Percentiles rank a stretch among this genome's conserved stretches.
Conservation (phyloP, 2,888 invertebrate genomes). For the Seira musarum region DNA sequence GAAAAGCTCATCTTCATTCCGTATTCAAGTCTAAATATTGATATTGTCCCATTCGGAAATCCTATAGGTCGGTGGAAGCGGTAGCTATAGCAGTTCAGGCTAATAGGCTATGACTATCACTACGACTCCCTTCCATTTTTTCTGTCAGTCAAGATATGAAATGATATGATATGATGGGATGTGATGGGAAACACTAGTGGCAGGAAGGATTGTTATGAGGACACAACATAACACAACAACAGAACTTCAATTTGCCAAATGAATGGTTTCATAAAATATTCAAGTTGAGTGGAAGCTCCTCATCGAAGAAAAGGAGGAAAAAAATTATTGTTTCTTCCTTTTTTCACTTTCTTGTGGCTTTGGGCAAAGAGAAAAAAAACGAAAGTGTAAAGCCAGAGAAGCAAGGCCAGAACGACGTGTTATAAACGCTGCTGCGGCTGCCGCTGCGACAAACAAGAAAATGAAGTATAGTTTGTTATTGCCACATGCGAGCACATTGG, state of each 20-base stretch:
- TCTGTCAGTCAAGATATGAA: not conserved
- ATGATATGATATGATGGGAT: not conserved
- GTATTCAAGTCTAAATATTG: constrained; percentile 5
- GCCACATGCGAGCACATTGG: not conserved
- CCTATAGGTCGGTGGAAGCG: not conserved
- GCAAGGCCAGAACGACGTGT: no score
- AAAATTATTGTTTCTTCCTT: not conserved
- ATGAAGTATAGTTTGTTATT: not conserved
- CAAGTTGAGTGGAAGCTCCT: constrained; percentile 24
- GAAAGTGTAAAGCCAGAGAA: not conserved
- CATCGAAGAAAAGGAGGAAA: not conserved
- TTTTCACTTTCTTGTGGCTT: not conserved
- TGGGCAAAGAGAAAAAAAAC: not conserved
- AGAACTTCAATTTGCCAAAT: constrained; percentile 62
- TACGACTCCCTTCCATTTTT: not conserved
- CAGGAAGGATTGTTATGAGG: constrained; percentile 19
- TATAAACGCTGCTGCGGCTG: no score
- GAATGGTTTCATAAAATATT: constrained; percentile 59
- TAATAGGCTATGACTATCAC: not conserved
- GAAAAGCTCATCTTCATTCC: constrained; percentile 20
- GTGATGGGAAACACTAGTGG: constrained; percentile 8
- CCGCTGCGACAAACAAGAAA: constrained; percentile 3
- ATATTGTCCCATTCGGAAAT: constrained; percentile 12
- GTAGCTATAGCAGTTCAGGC: not conserved
- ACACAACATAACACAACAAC: constrained; percentile 41